Base-by-base conservation (phyloP, 2,888 invertebrate species). In the Cataglyphis rosenhaueri region DNA sequence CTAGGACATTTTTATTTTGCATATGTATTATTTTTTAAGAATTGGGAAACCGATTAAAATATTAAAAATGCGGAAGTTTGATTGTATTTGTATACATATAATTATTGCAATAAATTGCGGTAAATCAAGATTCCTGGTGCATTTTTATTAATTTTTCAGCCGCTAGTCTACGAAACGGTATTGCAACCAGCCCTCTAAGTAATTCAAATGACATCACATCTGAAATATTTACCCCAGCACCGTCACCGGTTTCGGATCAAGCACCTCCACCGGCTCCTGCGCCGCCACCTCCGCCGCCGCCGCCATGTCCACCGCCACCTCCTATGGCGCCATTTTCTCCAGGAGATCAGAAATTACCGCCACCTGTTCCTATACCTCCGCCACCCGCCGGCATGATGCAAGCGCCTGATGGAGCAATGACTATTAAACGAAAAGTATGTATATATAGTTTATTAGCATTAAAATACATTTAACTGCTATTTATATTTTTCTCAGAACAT, bases 381-480 rank as follows among this genome's bases (percentile, higher is more conserved):
- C 98, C 98, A 10, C 97, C 97, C 0, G 97, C 98, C 1, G 97
- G 97, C 2, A 96, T 96, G 91, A 97, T 97, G 96, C 95, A 96
- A 32, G 97, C 97, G 29, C 97, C 97, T 90, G 96, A 96, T 38
- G 98, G 97, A 89, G 97, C 97, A 48, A 98, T 99, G 98, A 99
- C 99, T 74, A 99, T 99, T 93, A 99, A 99, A 95, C 96, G 98
- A 94, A 98, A 98, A 95, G 94, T 94, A 79, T 25, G 74, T 35
- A 35, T 32, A 29, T 29, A 29, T 81, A 59, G n/a, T 61, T 75
- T 15, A 2, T 75, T 64, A 5, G 18, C 38, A 29, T 29, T 29
- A 2, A 29, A 59, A 62, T 35, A 6, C n/a, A 41, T 73, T 18
- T n/a, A 41, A 0, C 8, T 62, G 1, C 8, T 0, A 6, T 57